Conservation (phyloP, 2,888 invertebrate species). For the Nezara viridula region DNA sequence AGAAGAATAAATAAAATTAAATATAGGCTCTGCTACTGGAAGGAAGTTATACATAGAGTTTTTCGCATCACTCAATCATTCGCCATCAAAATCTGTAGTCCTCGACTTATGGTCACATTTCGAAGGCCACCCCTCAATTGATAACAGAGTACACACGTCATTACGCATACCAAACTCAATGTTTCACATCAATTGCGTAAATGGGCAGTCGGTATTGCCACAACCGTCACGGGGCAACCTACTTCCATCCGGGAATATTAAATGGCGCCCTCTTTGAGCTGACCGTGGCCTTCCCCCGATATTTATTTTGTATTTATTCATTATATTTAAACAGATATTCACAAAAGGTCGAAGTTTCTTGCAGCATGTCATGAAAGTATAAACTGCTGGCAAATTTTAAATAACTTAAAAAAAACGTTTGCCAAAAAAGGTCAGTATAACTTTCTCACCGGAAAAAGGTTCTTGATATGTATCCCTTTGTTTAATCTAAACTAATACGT, state of each 20-base stretch:
- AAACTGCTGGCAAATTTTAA: background rate
- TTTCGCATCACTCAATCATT: no score
- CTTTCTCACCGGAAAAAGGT: no score
- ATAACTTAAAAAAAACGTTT: no score
- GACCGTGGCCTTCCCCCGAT: background rate
- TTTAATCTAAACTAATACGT: no score
- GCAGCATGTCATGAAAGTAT: background rate
- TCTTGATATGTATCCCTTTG: no score
- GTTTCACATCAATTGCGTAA: slow-evolving; percentile 37
- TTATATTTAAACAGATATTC: slow-evolving; percentile 24
- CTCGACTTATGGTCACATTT: background rate
- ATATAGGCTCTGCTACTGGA: no score
- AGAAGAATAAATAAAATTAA: no score
- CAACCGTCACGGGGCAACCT: slow-evolving; percentile 48
- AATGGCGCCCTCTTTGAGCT: slow-evolving; percentile 4
- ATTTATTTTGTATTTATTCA: slow-evolving; percentile 42
- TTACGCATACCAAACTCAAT: background rate
- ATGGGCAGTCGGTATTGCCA: background rate
- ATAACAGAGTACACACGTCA: background rate
- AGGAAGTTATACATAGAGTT: no score
- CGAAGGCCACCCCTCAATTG: background rate
- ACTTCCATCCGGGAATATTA: slow-evolving; percentile 42
- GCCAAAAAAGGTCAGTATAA: no score
- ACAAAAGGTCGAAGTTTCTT: slow-evolving; percentile 38
- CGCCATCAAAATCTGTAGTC: background rate